Conservation (phyloP, 1,140 invertebrate species). For the Orchestia grillus region DNA sequence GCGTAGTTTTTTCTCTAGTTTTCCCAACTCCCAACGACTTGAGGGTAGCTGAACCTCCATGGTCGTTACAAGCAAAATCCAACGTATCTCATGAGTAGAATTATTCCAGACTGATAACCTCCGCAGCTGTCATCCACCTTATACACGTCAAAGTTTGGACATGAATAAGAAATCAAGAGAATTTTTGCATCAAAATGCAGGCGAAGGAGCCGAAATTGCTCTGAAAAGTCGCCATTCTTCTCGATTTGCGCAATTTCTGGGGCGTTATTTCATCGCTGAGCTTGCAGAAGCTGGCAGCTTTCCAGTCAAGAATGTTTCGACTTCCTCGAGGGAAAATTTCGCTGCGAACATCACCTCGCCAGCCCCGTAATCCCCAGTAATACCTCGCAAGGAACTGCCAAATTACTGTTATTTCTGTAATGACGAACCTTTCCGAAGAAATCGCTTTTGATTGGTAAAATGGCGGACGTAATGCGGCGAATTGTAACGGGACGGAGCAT, state of each 20-base stretch:
- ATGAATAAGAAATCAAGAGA: not conserved
- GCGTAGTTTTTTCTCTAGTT: too few relatives aligned
- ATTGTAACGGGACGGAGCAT: not conserved
- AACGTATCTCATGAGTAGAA: too few relatives aligned
- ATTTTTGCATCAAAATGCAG: not conserved
- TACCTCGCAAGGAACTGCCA: conserved; percentile 34
- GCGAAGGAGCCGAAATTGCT: not conserved
- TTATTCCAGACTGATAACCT: not conserved
- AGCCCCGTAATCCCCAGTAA: conserved; percentile 10
- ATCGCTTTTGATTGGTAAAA: conserved; percentile 32
- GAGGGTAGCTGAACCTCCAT: too few relatives aligned
- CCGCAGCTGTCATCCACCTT: not conserved
- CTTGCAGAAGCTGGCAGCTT: not conserved
- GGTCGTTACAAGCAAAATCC: too few relatives aligned
- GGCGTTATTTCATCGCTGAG: not conserved
- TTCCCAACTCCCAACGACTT: too few relatives aligned
- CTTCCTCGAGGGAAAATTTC: not conserved
- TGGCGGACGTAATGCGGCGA: not conserved
- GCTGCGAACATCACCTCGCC: not conserved
- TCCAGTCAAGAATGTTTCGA: not conserved
- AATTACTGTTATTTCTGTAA: conserved; percentile 42
- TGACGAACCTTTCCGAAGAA: not conserved
- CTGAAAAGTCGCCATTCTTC: not conserved
- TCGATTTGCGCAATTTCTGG: not conserved
- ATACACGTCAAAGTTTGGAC: not conserved